phyloP scores from a whole-genome alignment of 2,113 vertebrate species.

The Merops nubicus region DNA sequence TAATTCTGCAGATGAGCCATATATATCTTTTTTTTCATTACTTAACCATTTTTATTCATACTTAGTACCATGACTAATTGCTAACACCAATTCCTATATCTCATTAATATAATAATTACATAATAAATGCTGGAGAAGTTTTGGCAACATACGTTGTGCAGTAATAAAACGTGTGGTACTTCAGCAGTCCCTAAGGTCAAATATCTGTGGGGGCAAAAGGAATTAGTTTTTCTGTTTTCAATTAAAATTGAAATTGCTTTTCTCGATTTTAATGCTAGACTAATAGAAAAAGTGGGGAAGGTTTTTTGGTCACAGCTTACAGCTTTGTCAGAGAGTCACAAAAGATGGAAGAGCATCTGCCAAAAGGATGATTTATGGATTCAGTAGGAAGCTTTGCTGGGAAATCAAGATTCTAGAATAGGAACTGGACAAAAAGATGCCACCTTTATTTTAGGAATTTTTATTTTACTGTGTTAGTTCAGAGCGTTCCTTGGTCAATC shows the following conservation, averaged over 20 bases:
- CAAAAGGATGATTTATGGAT: background rate
- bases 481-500: background rate
- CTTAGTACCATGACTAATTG: background rate
- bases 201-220: background rate
- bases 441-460: background rate
- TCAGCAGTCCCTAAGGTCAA: background rate
- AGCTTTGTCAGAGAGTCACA: background rate
- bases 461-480: background rate
- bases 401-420: background rate
- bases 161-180: background rate
- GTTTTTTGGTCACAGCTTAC: background rate
- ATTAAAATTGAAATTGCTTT: background rate
- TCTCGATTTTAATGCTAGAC: background rate
- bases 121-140: background rate
- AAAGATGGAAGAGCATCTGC: background rate
- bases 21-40: background rate
- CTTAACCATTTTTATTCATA: background rate
- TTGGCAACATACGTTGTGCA: background rate
- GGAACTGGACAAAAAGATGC: background rate
- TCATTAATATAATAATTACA: background rate
- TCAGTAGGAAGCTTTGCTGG: background rate
- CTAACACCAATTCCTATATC: background rate
- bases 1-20: background rate
- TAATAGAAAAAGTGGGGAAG: background rate
- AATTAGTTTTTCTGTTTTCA: conserved; percentile 8